These are phyloP conservation scores for Iphiclides podalirius DNA, from an alignment of 2,888 invertebrate species.

Conservation along the genomic window DNA sequence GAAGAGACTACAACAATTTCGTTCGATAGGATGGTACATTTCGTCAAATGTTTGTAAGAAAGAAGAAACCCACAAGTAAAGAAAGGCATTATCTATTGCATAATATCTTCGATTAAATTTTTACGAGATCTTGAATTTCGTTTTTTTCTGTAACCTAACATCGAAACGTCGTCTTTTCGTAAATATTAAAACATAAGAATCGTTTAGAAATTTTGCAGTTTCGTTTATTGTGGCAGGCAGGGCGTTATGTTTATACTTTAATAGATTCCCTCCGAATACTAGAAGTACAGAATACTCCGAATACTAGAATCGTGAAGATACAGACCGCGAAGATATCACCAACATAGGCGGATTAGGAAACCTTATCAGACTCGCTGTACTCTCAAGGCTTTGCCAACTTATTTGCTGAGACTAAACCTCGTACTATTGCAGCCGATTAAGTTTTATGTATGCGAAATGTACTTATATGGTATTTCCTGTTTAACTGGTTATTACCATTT, in stretches of 20 bases:
- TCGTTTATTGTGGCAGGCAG: background rate
- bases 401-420: constrained; percentile 23
- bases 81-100: no score
- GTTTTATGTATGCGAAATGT: constrained; percentile 1
- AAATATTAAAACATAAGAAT: background rate
- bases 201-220: background rate
- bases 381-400: constrained; percentile 30
- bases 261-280: background rate
- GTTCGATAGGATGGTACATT: no score
- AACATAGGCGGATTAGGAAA: constrained; percentile 37
- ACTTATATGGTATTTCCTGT: no score
- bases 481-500: no score
- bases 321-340: constrained; percentile 7
- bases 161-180: background rate
- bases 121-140: no score
- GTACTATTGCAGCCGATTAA: background rate
- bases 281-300: no score
- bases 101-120: no score
- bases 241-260: no score
- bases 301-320: background rate
- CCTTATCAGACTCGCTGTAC: constrained; percentile 42
- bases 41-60: no score
- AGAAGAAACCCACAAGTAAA: no score
- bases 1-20: no score
- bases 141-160: no score